phyloP scores from a whole-genome alignment of 2,888 invertebrate genomes.

The Drosophila subsilvestris region DNA sequence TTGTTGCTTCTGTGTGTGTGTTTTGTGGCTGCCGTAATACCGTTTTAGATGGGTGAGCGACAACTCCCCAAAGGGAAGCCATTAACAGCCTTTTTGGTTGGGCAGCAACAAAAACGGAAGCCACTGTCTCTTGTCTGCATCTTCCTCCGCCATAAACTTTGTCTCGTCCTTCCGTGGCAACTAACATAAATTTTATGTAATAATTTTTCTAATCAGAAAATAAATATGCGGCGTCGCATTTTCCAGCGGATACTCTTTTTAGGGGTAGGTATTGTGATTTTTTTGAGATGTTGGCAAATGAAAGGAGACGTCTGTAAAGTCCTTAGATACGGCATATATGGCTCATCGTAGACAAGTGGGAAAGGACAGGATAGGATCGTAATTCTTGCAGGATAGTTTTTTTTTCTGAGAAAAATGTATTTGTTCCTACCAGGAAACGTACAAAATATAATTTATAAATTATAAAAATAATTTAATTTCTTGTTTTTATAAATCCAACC shows the following conservation, averaged over 20 bases:
- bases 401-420: too few species aligned
- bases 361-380: too few species aligned
- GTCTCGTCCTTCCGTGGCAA: constrained; percentile 44
- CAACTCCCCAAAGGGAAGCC: constrained; percentile 69
- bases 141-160: constrained; percentile 51
- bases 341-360: too few species aligned
- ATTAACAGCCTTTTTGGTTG: constrained; percentile 68
- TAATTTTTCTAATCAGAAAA: constrained; percentile 78
- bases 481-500: too few species aligned
- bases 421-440: too few species aligned
- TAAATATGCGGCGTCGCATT: constrained; percentile 52
- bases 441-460: too few species aligned
- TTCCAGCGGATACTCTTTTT: background rate
- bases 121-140: constrained; percentile 44
- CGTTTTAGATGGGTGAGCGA: constrained; percentile 55
- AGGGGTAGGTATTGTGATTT: background rate
- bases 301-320: too few species aligned
- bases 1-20: constrained; percentile 20
- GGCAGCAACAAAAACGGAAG: too few species aligned
- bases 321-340: too few species aligned
- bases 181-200: constrained; percentile 76
- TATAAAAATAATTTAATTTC: too few species aligned
- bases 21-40: constrained; percentile 69
- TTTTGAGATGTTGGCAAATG: too few species aligned
- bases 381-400: too few species aligned